Conservation (phyloP, 2,113 vertebrate genomes). For the Amblyopsis rosae region DNA sequence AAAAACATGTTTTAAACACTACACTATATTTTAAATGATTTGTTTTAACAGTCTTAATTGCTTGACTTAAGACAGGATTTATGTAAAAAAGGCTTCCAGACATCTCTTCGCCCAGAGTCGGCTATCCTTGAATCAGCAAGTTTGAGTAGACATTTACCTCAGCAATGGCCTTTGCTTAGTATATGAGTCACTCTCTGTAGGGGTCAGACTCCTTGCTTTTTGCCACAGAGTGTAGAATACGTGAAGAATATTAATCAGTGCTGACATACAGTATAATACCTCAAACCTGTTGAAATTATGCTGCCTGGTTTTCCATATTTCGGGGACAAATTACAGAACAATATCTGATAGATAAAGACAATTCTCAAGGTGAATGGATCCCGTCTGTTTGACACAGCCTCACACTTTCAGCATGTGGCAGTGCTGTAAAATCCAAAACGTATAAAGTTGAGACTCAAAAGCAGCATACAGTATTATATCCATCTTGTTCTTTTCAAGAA, state of each 20-base stretch:
- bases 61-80: no score
- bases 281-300: slow-evolving; percentile 26
- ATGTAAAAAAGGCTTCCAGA: no score
- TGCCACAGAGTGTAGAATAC: slow-evolving; percentile 19
- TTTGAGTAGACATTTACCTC: slow-evolving; percentile 29
- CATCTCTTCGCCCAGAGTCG: no score
- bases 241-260: slow-evolving; percentile 47
- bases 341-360: not conserved
- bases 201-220: slow-evolving; percentile 4
- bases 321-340: not conserved
- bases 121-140: not conserved
- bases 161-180: slow-evolving; percentile 37
- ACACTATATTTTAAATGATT: no score
- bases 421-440: no score
- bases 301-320: not conserved
- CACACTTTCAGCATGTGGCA: no score
- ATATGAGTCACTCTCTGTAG: slow-evolving; percentile 35
- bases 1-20: no score
- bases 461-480: no score
- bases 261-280: slow-evolving; percentile 22
- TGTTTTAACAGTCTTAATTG: no score
- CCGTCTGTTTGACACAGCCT: no score
- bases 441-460: no score
- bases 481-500: no score
- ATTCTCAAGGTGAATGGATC: not conserved